phyloP scores from a whole-genome alignment of 2,888 invertebrate species.

The Xylota sylvarum region DNA sequence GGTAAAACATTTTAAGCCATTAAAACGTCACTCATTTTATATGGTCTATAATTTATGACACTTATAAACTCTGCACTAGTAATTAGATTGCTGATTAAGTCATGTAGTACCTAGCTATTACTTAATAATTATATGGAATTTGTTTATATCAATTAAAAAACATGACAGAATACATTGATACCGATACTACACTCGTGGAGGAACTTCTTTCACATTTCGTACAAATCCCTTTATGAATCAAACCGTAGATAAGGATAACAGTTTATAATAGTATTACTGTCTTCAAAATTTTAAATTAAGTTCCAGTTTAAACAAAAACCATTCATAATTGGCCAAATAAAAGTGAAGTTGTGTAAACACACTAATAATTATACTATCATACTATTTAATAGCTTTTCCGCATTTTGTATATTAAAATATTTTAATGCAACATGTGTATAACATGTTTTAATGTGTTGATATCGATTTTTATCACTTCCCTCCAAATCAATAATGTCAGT shows the following conservation, averaged over 20 bases:
- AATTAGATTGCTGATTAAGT: constrained; percentile 4
- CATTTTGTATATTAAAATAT: constrained; percentile 5
- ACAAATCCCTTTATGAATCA: background rate
- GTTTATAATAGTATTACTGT: background rate
- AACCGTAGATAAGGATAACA: background rate
- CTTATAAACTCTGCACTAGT: background rate
- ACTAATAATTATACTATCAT: background rate
- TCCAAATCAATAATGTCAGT: constrained; percentile 10
- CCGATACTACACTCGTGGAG: background rate
- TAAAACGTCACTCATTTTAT: constrained; percentile 13
- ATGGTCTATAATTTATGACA: background rate
- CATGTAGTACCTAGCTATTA: background rate
- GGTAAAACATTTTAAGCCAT: background rate
- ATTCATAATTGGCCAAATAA: background rate
- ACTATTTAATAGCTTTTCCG: background rate
- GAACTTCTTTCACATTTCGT: background rate
- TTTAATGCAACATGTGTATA: background rate
- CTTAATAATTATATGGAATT: background rate
- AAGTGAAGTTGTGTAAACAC: background rate
- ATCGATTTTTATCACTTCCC: constrained; percentile 7
- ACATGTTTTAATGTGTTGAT: constrained; percentile 23
- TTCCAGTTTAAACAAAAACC: background rate
- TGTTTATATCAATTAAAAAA: background rate
- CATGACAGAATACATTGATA: background rate
- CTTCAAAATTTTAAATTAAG: background rate